Conservation (phyloP, 2,797 vertebrate genomes). For the Gobio occitaniae region DNA sequence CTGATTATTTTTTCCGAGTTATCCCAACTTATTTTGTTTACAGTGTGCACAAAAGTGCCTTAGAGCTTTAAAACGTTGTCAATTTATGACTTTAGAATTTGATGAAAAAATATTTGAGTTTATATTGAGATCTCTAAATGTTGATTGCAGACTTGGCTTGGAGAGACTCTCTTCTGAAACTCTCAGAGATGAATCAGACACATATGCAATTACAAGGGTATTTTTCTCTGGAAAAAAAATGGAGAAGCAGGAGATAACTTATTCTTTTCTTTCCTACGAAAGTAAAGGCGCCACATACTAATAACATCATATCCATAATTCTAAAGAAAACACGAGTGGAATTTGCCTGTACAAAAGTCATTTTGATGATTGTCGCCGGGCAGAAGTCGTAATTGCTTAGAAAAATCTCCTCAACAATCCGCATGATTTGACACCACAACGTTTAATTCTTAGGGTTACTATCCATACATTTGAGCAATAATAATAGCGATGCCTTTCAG, state of each 20-base stretch:
- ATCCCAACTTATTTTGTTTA: no score
- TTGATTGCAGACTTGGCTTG: background rate
- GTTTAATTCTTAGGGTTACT: background rate
- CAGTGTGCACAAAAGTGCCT: background rate
- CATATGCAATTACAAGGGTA: background rate
- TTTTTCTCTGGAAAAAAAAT: background rate
- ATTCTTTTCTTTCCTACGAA: background rate
- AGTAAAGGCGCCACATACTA: background rate
- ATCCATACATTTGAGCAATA: conserved; percentile 2
- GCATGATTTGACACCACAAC: background rate
- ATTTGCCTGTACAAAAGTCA: background rate
- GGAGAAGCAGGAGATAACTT: no score
- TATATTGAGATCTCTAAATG: background rate
- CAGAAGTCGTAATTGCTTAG: background rate
- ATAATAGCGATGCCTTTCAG: background rate
- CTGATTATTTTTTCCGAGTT: no score
- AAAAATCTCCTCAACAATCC: background rate
- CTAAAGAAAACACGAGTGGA: background rate
- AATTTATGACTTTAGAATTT: background rate
- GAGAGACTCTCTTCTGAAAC: background rate
- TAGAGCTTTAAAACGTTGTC: background rate
- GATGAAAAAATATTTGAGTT: background rate
- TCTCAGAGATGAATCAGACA: background rate
- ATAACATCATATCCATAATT: background rate
- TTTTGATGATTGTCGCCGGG: background rate